Percentiles rank a stretch among this genome's conserved stretches.
phyloP scores from a whole-genome alignment of 2,113 vertebrate genomes.

The Fulica atra region DNA sequence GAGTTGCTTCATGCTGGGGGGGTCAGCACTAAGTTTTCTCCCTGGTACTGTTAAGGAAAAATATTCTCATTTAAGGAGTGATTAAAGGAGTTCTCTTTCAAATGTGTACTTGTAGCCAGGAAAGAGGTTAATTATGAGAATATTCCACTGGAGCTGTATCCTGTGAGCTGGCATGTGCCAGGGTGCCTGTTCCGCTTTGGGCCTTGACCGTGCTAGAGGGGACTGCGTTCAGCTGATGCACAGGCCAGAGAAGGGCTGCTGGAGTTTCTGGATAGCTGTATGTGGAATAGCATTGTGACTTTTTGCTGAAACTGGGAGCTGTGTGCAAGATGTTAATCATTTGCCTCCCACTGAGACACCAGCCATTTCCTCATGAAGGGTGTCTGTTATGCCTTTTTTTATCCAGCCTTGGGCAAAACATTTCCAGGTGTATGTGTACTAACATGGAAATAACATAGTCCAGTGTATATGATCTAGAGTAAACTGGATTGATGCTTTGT shows the following conservation, averaged over 20 bases:
- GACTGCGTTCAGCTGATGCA: background rate
- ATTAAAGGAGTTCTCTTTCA: background rate
- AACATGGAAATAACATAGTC: background rate
- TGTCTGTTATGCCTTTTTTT: background rate
- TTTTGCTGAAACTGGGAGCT: background rate
- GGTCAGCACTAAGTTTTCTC: background rate
- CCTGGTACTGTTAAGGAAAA: background rate
- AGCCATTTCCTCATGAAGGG: background rate
- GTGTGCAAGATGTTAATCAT: background rate
- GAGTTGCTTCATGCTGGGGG: background rate
- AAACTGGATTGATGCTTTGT: background rate
- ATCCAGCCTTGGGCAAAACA: background rate
- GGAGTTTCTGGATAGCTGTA: background rate
- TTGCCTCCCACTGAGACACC: background rate
- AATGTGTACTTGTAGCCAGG: background rate
- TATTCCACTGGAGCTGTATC: background rate
- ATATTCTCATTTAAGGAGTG: background rate
- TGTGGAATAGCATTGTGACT: rapidly evolving
- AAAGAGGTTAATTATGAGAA: background rate
- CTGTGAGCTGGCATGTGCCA: background rate
- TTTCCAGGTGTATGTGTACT: rapidly evolving
- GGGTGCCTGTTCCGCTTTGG: background rate
- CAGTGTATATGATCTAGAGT: background rate
- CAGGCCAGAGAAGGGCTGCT: background rate
- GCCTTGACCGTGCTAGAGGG: background rate